Conservation (phyloP, 2,797 vertebrate genomes). For the Columba guinea region DNA sequence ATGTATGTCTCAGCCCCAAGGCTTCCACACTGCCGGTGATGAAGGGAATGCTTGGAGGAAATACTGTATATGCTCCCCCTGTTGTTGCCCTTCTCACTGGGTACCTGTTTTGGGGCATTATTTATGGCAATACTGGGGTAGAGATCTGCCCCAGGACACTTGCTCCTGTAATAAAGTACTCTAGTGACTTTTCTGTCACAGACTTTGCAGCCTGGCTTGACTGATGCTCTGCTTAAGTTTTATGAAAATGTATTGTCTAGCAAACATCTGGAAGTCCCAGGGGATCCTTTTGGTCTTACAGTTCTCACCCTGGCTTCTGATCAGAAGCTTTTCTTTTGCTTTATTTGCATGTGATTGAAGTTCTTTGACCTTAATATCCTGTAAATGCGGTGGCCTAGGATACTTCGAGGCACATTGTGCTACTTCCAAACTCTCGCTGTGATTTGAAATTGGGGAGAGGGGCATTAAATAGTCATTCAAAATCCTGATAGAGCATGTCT, state of each 20-base stretch:
- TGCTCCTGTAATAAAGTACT: neutral
- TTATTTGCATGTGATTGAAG: neutral
- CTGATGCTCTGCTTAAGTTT: neutral
- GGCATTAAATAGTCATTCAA: neutral
- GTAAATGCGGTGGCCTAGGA: neutral
- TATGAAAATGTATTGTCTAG: neutral
- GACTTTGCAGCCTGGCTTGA: neutral
- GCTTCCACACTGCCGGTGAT: neutral
- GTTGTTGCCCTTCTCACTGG: neutral
- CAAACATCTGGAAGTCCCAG: neutral
- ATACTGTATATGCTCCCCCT: neutral
- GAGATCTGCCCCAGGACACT: neutral
- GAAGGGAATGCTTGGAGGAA: accelerated
- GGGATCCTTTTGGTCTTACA: neutral
- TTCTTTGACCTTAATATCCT: neutral
- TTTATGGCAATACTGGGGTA: neutral
- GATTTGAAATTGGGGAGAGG: neutral
- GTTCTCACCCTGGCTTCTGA: neutral
- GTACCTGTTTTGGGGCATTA: neutral
- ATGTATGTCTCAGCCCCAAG: neutral
- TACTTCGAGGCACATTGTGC: neutral
- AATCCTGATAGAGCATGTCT: neutral
- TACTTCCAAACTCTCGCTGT: neutral
- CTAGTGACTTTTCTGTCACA: neutral
- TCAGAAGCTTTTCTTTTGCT: neutral